Evolutionary conservation across 2,113 vertebrate genomes (phyloP), one percentile per base, ranked within the genome.

Genomic region (Corythaixoides concolor): DNA sequence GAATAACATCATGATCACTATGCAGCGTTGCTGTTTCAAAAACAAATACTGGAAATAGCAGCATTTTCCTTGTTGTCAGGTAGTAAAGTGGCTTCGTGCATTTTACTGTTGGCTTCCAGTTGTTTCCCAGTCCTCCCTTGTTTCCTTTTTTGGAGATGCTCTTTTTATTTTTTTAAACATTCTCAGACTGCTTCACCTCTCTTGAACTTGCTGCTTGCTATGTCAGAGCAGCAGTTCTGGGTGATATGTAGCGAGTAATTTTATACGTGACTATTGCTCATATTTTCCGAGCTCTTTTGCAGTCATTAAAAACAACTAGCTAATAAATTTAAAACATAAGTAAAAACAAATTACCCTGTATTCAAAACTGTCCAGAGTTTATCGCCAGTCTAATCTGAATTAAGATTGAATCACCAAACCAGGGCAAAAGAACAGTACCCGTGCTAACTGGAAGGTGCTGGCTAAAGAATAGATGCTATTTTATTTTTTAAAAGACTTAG

Each of bases 71-170:
- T 84, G 3, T 32, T 72, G 69, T 89, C 81, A 84, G 68, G 74
- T 93, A 82, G 32, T 84, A 60, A 89, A 86, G 45, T 87, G 60
- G 60, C 72, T 89, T 64, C 78, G 16, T 86, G 58, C 30, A 6
- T 67, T 77, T 68, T 64, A 16, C 89, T 89, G 45, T 78, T 4
- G 2, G 13, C 55, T 80, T 56, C 8, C 33, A 58, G 66, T 68
- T 60, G 33, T 85, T 95, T 75, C 56, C 41, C 85, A 89, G 30
- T 58, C 32, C 23, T 90, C 30, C 35, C 23, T 77, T 41, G 35
- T 78, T 92, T 94, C 93, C 87, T 91, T 91, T 87, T 93, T 89
- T 81, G 84, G 92, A 93, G 58, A 62, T 75, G 50, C 8, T 70
- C 4, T 60, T 84, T 68, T 27, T 55, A 15, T 85, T 87, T 93